Evolutionary conservation across 2,888 invertebrate species (phyloP).

Genomic region (Sceliomorpha sp.): DNA sequence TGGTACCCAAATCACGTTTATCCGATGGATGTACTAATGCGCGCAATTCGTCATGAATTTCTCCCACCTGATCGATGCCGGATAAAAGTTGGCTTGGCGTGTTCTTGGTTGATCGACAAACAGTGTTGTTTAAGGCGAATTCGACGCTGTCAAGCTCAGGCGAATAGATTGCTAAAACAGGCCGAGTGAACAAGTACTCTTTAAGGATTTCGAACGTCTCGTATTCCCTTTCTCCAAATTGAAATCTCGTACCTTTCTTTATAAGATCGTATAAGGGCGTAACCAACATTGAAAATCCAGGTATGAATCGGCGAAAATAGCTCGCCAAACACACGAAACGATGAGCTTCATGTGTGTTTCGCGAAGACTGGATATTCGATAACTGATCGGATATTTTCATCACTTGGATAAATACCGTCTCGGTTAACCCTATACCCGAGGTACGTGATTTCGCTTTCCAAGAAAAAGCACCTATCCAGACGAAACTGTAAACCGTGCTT

Average conservation of each 20-base stretch:
- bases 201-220: too few species aligned
- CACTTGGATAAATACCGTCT: too few species aligned
- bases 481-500: too few species aligned
- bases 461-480: too few species aligned
- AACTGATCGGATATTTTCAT: too few species aligned
- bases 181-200: slow-evolving; percentile 18
- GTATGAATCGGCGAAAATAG: slow-evolving; percentile 54
- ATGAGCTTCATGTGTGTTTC: slow-evolving; percentile 41
- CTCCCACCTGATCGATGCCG: slow-evolving; percentile 61
- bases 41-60: slow-evolving; percentile 55
- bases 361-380: slow-evolving; percentile 56
- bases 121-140: slow-evolving; percentile 58
- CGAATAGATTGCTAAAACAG: slow-evolving; percentile 48
- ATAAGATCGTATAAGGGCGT: slow-evolving; percentile 51
- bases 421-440: too few species aligned
- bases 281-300: slow-evolving; percentile 39
- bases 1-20: background rate
- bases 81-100: slow-evolving; percentile 63
- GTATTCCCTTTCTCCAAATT: too few species aligned
- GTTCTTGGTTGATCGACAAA: slow-evolving; percentile 54
- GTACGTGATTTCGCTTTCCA: too few species aligned
- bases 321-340: slow-evolving; percentile 48
- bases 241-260: too few species aligned
- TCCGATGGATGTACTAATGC: slow-evolving; percentile 1
- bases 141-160: slow-evolving; percentile 40